Percentiles rank a stretch among this genome's conserved stretches.
phyloP scores from a whole-genome alignment of 2,797 vertebrate genomes.

The Molossus molossus region DNA sequence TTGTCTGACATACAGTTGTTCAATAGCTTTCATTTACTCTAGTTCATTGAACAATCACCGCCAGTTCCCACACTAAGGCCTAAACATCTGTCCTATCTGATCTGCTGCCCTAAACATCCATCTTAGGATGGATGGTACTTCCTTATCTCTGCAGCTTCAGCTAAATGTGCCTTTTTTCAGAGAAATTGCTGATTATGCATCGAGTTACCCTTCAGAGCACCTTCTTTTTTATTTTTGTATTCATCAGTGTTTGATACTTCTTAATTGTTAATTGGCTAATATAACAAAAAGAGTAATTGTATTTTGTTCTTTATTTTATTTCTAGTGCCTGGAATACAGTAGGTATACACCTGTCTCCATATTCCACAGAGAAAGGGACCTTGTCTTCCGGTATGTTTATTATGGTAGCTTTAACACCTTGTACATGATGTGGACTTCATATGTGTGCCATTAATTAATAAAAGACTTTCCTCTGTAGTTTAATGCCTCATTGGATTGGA shows the following conservation, averaged over 20 bases:
- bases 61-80: background rate
- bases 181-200: background rate
- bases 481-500: background rate
- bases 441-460: background rate
- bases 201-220: background rate
- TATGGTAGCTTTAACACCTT: background rate
- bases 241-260: background rate
- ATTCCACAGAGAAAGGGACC: background rate
- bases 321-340: background rate
- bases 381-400: background rate
- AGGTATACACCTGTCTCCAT: background rate
- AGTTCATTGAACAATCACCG: background rate
- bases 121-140: background rate
- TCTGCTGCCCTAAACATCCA: background rate
- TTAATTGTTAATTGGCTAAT: background rate
- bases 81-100: background rate
- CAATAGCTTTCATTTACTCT: background rate
- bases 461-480: background rate
- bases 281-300: background rate
- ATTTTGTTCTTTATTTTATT: slow-evolving; percentile 3
- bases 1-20: background rate
- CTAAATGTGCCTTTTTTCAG: background rate
- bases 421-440: background rate
- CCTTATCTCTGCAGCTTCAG: background rate
- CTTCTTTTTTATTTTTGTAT: background rate